Conservation (phyloP, 2,888 invertebrate genomes). For the Theretra japonica region DNA sequence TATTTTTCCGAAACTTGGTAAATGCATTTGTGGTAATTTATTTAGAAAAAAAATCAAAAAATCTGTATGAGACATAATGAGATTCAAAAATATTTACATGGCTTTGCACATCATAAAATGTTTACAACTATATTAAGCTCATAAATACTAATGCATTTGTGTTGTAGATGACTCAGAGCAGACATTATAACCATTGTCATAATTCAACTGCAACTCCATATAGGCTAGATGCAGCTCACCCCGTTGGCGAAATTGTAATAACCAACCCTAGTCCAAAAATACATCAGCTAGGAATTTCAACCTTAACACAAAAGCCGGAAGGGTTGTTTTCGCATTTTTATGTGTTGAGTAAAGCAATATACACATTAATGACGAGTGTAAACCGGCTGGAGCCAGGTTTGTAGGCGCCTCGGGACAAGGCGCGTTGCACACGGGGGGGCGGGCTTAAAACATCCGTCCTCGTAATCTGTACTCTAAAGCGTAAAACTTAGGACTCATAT, state of each 20-base stretch:
- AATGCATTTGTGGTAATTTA: no score
- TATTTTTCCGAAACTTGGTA: no score
- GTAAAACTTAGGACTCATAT: neutral
- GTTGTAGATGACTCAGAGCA: no score
- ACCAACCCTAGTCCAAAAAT: neutral
- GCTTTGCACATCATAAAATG: no score
- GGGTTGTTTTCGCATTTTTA: neutral
- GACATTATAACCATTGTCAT: no score
- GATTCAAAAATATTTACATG: no score
- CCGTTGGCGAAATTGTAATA: neutral
- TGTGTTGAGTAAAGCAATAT: neutral
- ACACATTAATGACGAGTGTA: slow-evolving; percentile 12
- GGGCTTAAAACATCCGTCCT: neutral
- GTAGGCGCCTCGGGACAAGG: slow-evolving; percentile 23
- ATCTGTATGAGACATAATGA: no score
- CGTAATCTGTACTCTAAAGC: neutral
- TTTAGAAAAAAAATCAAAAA: no score
- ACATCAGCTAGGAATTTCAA: no score
- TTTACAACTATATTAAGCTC: no score
- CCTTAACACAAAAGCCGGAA: neutral
- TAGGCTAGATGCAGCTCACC: neutral
- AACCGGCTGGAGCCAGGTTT: slow-evolving; percentile 23
- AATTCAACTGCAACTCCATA: neutral
- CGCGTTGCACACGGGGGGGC: slow-evolving; percentile 16
- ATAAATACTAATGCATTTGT: no score